These are phyloP conservation scores for Drosophila kepulauana DNA, from an alignment of 1,140 invertebrate genomes.

Conservation along the genomic window DNA sequence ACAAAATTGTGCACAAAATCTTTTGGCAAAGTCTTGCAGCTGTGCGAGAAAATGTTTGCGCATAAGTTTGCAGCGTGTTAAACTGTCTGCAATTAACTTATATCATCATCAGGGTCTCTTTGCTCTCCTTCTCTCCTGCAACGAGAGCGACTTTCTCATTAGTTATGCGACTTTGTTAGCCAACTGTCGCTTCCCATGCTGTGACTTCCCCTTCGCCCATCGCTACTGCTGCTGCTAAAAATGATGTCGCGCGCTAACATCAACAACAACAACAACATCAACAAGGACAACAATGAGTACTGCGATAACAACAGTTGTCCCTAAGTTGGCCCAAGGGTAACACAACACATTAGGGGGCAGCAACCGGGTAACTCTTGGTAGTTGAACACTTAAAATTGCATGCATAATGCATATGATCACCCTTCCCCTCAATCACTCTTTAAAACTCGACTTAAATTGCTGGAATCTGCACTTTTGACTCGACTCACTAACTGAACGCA, in stretches of 20 bases:
- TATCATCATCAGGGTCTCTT: constrained; percentile 17
- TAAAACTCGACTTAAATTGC: constrained; percentile 28
- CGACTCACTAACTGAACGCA: neutral
- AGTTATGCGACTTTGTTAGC: constrained; percentile 41
- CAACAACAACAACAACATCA: neutral
- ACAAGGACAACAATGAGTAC: neutral
- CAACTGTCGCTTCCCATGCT: constrained; percentile 30
- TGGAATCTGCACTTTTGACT: constrained; percentile 30
- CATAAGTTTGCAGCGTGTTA: constrained; percentile 1
- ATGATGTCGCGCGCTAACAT: constrained; percentile 1
- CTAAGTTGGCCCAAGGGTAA: constrained; percentile 8
- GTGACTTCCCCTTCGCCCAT: neutral
- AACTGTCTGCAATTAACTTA: constrained; percentile 42
- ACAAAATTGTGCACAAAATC: constrained; percentile 11
- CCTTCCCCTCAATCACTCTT: neutral
- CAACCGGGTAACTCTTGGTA: constrained; percentile 1
- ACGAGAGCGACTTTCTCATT: constrained; percentile 30
- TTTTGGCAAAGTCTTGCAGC: neutral
- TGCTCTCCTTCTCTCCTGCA: neutral
- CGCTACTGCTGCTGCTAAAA: neutral
- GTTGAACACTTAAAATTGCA: constrained; percentile 37
- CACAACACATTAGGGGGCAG: constrained; percentile 30
- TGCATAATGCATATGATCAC: constrained; percentile 38
- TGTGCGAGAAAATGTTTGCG: neutral
- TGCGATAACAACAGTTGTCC: constrained; percentile 16